phyloP scores from a whole-genome alignment of 2,888 invertebrate species.

The Ormia ochracea region DNA sequence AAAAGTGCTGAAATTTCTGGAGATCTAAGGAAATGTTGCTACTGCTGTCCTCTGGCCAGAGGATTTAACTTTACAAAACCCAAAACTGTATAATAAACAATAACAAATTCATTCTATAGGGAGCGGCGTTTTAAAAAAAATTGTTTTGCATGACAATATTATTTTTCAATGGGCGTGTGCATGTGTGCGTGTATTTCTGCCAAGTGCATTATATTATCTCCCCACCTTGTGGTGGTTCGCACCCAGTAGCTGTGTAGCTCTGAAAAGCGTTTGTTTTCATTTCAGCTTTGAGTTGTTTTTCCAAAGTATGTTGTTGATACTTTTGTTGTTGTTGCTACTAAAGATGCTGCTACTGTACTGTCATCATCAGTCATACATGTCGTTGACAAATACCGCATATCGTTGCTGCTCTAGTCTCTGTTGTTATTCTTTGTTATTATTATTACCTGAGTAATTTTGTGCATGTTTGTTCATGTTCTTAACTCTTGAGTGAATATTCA shows the following conservation, averaged over 20 bases:
- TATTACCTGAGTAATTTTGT: constrained; percentile 74
- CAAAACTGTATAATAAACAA: too few relatives aligned
- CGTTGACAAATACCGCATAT: constrained; percentile 43
- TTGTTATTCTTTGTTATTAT: constrained; percentile 53
- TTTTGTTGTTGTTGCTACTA: constrained; percentile 14
- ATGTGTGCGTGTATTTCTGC: background rate
- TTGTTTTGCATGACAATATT: too few relatives aligned
- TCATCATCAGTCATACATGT: constrained; percentile 47
- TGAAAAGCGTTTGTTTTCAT: background rate
- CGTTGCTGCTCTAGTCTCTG: background rate
- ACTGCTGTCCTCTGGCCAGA: too few relatives aligned
- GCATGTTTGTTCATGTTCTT: constrained; percentile 68
- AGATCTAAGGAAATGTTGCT: too few relatives aligned
- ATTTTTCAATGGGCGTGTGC: background rate
- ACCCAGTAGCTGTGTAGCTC: constrained; percentile 58
- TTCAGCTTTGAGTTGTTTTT: too few relatives aligned
- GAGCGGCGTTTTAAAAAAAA: too few relatives aligned
- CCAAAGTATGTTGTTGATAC: constrained; percentile 23
- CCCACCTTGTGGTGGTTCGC: constrained; percentile 56
- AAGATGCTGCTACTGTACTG: background rate
- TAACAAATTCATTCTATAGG: too few relatives aligned
- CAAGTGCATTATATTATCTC: constrained; percentile 50
- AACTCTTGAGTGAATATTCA: constrained; percentile 70
- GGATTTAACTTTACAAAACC: too few relatives aligned
- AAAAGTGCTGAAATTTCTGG: too few relatives aligned